Base-by-base conservation (phyloP, 2,113 vertebrate genomes). In the Myrmecophaga tridactyla region DNA sequence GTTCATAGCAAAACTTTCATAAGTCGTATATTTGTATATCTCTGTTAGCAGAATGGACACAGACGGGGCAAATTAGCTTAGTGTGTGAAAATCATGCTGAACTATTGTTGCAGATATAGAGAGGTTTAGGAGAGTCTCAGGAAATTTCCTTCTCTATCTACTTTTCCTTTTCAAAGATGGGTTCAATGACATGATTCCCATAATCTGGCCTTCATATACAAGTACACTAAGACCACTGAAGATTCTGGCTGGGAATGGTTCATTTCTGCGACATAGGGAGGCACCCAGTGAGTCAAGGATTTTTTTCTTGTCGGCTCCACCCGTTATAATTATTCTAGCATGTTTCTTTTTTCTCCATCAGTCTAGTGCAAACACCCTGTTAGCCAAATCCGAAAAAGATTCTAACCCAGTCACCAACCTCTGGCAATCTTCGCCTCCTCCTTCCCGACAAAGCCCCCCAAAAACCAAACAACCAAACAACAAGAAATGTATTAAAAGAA, bases 281-380 rank as follows among this genome's bases (percentile, higher is more conserved):
- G 97, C 94, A 97, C 98, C 98, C 96, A 97, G 95, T 98, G 98
- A 98, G 97, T 98, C 98, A 98, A 98, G 97, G 96, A 92, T 94
- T 95, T 97, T n/a, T 91, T 98, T 97, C 97, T 96, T 95, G 90
- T 97, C 97, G 97, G 97, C 97, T 97, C 98, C 98, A 97, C 98
- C 98, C 98, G 97, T 97, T 95, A 90, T 97, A 96, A 98, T 98
- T 97, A 98, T 98, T 98, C 95, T 95, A 98, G 97, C 96, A 18
- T 96, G 96, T 98, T 96, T 95, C 96, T 72, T 96, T 97, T 97
- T 97, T 86, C 96, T 96, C 51, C 92, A 93, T 97, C 97, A 96
- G 96, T 96, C 96, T 97, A 97, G 85, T 97, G 97, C 96, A 97
- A 96, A 97, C 94, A 96, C 53, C 70, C 70, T 51, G 83, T 77